Base-by-base conservation (phyloP, 2,888 invertebrate species). In the Scotopteryx bipunctaria region DNA sequence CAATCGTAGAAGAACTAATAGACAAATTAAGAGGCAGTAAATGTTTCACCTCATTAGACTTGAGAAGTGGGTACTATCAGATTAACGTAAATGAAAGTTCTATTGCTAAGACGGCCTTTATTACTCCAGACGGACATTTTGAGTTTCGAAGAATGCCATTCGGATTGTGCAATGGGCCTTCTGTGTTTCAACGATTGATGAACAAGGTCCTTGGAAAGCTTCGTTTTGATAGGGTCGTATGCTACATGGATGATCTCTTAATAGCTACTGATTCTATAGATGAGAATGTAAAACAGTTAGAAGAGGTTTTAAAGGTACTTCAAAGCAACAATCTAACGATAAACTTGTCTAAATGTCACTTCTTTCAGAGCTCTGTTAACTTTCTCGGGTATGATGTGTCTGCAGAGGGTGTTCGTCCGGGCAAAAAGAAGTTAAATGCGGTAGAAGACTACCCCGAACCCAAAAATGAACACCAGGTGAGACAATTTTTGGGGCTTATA, bases 271-370 rank as follows among this genome's bases (percentile, higher is more conserved):
- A 46, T n/a, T 37, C 31, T 2, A 1, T 46, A 3, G 49, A 46
- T 8, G 29, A 53, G 19, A 49, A 53, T 11, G 1, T 49, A 0
- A 23, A n/a, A 13, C 4, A 25, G 2, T 23, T 57, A 5, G 42
- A 53, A 36, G 15, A 17, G 2, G 42, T 57, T 0, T 21, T 57
- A 13, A 16, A 46, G 35, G 38, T 50, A 2, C 43, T 53, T 17
- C 3, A 23, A 36, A 17, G 51, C 0, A 56, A 55, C 29, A 60
- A 62, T 0, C 15, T 70, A 1, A 71, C 63, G 0, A 5, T 71
- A 1, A 71, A 71, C 35, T 8, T 64, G 46, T 59, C 63, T 25
- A 65, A 70, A 35, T 67, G 66, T 38, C 45, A 61, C 33, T 69
- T 71, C 9, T 50, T 67, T 11, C 56, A 63, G 42, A 63, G 23